Evolutionary conservation across 30 jellyfish, hydroid and myxozoan species (phyloP), one percentile per base, ranked within the genome.

Genomic region (Hydractinia echinata): DNA sequence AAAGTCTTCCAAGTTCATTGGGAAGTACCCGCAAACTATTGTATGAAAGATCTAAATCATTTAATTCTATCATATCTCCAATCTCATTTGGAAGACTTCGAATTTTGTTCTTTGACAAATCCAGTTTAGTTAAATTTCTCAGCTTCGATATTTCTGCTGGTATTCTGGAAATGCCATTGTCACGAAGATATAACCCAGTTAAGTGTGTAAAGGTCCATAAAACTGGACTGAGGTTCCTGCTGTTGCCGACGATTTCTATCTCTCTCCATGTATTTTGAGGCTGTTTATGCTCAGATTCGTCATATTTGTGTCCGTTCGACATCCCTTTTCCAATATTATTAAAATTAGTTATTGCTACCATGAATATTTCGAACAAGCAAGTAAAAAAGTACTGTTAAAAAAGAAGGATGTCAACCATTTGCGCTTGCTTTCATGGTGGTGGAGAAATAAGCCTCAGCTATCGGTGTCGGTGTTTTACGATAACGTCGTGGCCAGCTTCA

Each of bases 71-170:
- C 98, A 92, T 92, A 85, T 92, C 98, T 49, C 98, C 98, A 51
- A 92, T 77, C 68, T 92, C 98, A 39, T 72, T 89, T n/a, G 98
- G 98, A 70, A 92, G 73, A n/a, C 92, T 92, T 81, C 98, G 83
- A 64, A 92, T 81, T 79, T 86, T 92, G 67, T 92, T 92, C 51
- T 90, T 69, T 15, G 96, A 85, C 52, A 92, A 82, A 66, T 92
- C 98, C 62, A 92, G 87, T 73, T 92, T 85, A 76, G 87, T 89
- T 54, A 92, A 74, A 81, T 66, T 77, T 15, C 67, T 83, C 19
- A 92, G 87, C 58, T 30, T 76, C 15, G 96, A 87, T 61, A 92
- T 81, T 81, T 92, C 98, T 6, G 96, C 84, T 6, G 98, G 98
- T 51, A 92, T 55, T 44, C 95, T 73, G 39, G 96, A 79, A n/a